phyloP scores from a whole-genome alignment of 2,113 vertebrate genomes.

The Thinocorus orbignyianus region DNA sequence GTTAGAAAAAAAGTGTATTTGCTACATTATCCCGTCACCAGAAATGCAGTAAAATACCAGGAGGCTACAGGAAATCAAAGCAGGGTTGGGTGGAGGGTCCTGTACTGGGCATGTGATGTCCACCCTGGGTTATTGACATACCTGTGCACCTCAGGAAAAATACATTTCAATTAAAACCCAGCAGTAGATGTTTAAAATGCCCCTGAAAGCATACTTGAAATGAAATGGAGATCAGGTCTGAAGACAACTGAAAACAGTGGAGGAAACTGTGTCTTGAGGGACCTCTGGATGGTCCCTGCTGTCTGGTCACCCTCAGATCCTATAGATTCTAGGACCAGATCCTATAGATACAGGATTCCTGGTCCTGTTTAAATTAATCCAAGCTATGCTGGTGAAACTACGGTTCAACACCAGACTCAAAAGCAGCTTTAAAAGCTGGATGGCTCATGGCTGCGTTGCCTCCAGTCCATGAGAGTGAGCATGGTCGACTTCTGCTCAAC shows the following conservation, averaged over 20 bases:
- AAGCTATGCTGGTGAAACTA: background rate
- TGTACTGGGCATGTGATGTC: background rate
- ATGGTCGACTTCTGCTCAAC: background rate
- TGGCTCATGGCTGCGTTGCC: background rate
- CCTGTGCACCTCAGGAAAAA: background rate
- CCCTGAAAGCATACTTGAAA: background rate
- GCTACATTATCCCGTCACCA: background rate
- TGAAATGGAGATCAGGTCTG: background rate
- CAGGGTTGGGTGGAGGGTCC: background rate
- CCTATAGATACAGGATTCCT: too few species aligned
- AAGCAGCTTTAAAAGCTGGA: background rate
- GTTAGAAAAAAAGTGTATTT: background rate
- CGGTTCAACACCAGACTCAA: background rate
- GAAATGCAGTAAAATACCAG: background rate
- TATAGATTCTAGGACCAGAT: accelerated
- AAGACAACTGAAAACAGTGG: background rate
- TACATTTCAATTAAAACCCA: background rate
- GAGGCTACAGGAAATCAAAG: background rate
- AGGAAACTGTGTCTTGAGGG: background rate
- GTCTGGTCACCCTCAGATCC: background rate
- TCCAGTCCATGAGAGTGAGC: background rate
- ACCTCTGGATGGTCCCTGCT: background rate
- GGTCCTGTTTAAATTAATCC: background rate
- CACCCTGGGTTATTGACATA: background rate
- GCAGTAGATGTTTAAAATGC: background rate